Percentiles rank a stretch among this genome's conserved stretches.
Evolutionary conservation across 2,888 invertebrate genomes (phyloP).

Genomic region (Idaea aversata): DNA sequence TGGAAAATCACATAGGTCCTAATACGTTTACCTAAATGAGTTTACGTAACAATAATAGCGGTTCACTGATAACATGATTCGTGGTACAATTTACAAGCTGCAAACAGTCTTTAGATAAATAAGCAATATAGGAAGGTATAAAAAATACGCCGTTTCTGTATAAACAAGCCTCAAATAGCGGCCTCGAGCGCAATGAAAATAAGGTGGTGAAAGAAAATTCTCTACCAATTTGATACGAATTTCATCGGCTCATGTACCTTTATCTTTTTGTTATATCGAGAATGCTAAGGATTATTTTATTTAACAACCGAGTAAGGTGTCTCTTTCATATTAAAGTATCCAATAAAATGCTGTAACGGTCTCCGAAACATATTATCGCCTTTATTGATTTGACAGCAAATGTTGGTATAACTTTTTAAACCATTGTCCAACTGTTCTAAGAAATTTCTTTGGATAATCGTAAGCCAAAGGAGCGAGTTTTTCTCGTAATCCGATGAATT

Average conservation of each 20-base stretch:
- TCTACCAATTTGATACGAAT: conserved; percentile 17
- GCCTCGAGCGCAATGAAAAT: conserved; percentile 18
- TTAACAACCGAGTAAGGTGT: neutral
- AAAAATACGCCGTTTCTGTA: neutral
- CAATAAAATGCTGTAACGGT: conserved; percentile 10
- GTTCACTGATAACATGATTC: conserved; percentile 41
- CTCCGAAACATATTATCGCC: neutral
- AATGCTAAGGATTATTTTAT: conserved; percentile 17
- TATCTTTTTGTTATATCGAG: conserved; percentile 18
- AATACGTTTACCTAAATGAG: neutral
- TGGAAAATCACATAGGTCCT: too few relatives aligned
- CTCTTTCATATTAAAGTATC: neutral
- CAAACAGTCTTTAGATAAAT: conserved; percentile 18
- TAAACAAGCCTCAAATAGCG: conserved; percentile 14
- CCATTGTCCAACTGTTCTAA: neutral
- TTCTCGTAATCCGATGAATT: conserved; percentile 47
- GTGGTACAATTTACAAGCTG: conserved; percentile 35
- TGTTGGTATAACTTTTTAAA: neutral
- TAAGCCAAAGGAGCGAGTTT: conserved; percentile 33
- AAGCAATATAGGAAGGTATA: conserved; percentile 13
- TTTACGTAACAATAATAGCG: conserved; percentile 28
- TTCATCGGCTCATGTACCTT: conserved; percentile 16
- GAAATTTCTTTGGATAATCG: conserved; percentile 4
- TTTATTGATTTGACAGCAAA: neutral
- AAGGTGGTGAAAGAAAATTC: conserved; percentile 20